phyloP scores from a whole-genome alignment of 1,140 invertebrate genomes.

The Belonocnema kinseyi region DNA sequence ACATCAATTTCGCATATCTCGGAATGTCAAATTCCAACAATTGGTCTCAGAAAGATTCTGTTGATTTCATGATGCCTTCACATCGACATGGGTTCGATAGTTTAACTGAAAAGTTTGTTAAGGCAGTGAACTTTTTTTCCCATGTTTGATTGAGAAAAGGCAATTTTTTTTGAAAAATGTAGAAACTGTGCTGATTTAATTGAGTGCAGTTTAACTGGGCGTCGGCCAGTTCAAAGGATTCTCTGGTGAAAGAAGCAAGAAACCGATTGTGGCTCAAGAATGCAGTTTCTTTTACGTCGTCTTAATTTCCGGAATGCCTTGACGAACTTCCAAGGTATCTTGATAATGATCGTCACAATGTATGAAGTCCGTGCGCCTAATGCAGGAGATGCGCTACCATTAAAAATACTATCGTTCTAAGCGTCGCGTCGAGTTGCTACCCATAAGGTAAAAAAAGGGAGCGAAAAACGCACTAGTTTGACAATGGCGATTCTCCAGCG shows the following conservation, averaged over 20 bases:
- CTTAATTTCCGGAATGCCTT: slow-evolving; percentile 53
- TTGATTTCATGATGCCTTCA: no score
- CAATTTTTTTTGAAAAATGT: no score
- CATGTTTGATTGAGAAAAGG: no score
- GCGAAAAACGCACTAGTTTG: slow-evolving; percentile 53
- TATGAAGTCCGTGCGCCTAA: slow-evolving; percentile 33
- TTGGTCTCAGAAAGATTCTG: not conserved
- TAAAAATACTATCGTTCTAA: slow-evolving; percentile 48
- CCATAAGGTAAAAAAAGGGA: slow-evolving; percentile 41
- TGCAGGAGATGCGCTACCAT: slow-evolving; percentile 45
- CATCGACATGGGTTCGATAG: no score
- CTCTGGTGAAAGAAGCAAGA: slow-evolving; percentile 15
- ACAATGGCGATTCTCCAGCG: slow-evolving; percentile 63
- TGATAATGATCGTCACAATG: slow-evolving; percentile 41
- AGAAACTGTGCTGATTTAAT: not conserved
- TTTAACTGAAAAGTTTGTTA: not conserved
- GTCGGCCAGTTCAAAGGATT: slow-evolving; percentile 26
- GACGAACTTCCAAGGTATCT: slow-evolving; percentile 45
- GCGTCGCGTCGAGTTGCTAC: slow-evolving; percentile 39
- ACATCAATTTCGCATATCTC: slow-evolving; percentile 30
- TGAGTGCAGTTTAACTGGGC: slow-evolving; percentile 13
- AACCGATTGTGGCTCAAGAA: slow-evolving; percentile 43
- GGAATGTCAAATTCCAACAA: slow-evolving; percentile 34
- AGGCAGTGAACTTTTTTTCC: not conserved
- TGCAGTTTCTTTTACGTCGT: slow-evolving; percentile 44